phyloP scores from a whole-genome alignment of 2,797 vertebrate species.

The Sibirionetta formosa region DNA sequence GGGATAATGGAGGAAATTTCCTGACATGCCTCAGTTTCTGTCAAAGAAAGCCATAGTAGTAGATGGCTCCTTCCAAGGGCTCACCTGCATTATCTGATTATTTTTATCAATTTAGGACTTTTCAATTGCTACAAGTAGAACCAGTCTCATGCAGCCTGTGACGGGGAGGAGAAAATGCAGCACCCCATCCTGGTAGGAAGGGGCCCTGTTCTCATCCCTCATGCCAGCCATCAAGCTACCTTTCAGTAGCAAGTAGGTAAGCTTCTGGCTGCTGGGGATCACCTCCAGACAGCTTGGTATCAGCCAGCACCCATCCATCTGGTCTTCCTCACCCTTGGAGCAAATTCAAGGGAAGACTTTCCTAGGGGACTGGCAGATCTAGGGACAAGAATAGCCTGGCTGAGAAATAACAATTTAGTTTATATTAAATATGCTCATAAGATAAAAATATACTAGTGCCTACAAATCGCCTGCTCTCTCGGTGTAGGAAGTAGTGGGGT shows the following conservation, averaged over 20 bases:
- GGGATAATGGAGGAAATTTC: constrained; percentile 5
- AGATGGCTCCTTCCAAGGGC: constrained; percentile 74
- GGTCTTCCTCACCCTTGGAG: constrained; percentile 46
- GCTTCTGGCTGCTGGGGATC: neutral
- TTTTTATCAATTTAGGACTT: constrained; percentile 4
- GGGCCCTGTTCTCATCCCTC: neutral
- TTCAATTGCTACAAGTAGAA: constrained; percentile 5
- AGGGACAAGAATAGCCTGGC: constrained; percentile 35
- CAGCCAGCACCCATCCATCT: constrained; percentile 31
- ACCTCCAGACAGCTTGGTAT: neutral
- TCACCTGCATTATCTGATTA: constrained; percentile 42
- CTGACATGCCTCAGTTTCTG: constrained; percentile 68
- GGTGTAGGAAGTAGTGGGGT: constrained; percentile 80
- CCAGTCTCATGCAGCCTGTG: neutral
- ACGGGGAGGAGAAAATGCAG: constrained; percentile 2
- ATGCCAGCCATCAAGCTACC: neutral
- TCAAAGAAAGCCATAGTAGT: constrained; percentile 73
- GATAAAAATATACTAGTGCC: constrained; percentile 86
- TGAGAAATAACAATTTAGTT: constrained; percentile 64
- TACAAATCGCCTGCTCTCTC: constrained; percentile 83
- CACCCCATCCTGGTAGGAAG: neutral
- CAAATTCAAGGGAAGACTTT: constrained; percentile 30
- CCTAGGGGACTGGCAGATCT: constrained; percentile 36
- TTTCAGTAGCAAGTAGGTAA: constrained; percentile 28
- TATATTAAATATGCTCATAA: constrained; percentile 72